A percentile compares a stretch with the other conserved stretches of the same genome.
These are phyloP conservation scores for Serranus cabrilla DNA, from an alignment of 2,797 vertebrate genomes.

Conservation along the genomic window DNA sequence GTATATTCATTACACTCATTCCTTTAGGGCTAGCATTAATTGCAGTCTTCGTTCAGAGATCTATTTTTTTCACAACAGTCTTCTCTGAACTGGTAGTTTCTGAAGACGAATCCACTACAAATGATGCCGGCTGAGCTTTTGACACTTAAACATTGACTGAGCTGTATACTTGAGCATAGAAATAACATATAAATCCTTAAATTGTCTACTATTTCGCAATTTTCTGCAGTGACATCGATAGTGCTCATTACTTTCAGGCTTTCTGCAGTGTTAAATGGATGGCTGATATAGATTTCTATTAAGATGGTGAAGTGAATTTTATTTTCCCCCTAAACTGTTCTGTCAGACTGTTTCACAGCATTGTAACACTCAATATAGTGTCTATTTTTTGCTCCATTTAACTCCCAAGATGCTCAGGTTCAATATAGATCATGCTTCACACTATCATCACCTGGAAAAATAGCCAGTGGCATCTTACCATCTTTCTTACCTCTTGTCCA, in stretches of 20 bases:
- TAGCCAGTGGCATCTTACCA: slow-evolving; percentile 44
- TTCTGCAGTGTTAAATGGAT: slow-evolving; percentile 55
- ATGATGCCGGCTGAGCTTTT: slow-evolving; percentile 15
- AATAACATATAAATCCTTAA: slow-evolving; percentile 59
- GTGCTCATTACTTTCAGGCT: slow-evolving; percentile 25
- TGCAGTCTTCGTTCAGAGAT: slow-evolving; percentile 11
- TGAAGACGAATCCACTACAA: not conserved
- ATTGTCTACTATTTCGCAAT: slow-evolving; percentile 33
- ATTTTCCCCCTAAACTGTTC: slow-evolving; percentile 53
- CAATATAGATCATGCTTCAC: slow-evolving; percentile 54
- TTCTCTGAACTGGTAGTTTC: not conserved
- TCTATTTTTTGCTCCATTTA: slow-evolving; percentile 62
- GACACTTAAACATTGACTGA: slow-evolving; percentile 39
- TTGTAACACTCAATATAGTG: slow-evolving; percentile 40
- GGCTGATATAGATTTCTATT: slow-evolving; percentile 73
- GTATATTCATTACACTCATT: not conserved
- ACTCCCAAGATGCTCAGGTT: slow-evolving; percentile 47
- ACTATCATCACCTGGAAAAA: slow-evolving; percentile 55
- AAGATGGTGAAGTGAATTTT: slow-evolving; percentile 67
- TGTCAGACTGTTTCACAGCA: slow-evolving; percentile 56
- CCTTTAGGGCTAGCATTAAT: not conserved
- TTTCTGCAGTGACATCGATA: slow-evolving; percentile 45
- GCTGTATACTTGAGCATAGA: slow-evolving; percentile 36
- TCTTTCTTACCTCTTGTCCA: slow-evolving; percentile 40
- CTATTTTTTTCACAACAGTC: not conserved